Base-by-base conservation (phyloP, 2,888 invertebrate species). In the Folsomia candida region DNA sequence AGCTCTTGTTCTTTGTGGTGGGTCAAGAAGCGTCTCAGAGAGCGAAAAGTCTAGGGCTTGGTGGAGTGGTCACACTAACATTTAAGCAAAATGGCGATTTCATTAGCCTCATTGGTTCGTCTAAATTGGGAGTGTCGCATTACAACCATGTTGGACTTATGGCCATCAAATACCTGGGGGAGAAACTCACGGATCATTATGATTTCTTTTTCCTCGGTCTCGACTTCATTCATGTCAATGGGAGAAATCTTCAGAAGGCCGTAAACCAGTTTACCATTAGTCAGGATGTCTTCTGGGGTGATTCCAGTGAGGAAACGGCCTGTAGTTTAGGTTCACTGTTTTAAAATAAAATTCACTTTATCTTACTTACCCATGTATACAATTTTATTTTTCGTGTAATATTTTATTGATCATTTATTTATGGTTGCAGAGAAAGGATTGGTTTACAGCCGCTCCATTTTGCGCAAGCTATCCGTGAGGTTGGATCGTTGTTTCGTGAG, bases 191-290 rank as follows among this genome's bases (percentile, higher is more conserved):
- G 47, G 91, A 95, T 80, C 92, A 91, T 80, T 97, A 91, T 83
- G 95, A 97, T 83, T 97, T 92, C 85, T 97, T 95, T 85, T 91
- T 93, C 82, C 85, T 98, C 64, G 88, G 92, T 61, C 90, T 91
- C 58, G 97, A 97, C 83, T 87, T 87, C 6, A 90, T 91, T 1
- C 97, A 91, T 82, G 87, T 97, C 66, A 92, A 96, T 83, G 91
- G 91, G 0, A 88, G 91, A 60, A 88, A 88, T 67, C 84, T 97
- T 62, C 85, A 87, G 27, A 87, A 90, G 72, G 84, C 94, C 68
- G 89, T 92, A 4, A 87, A 88, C 59, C 88, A 88, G 81, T 88
- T 95, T 74, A 94, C 94, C 82, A 90, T 94, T 68, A 91, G 91
- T 80, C 89, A 90, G 83, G 90, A 94, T 82, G 87, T 96, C 28